phyloP scores from a whole-genome alignment of 2,113 vertebrate genomes.

The Motacilla tschutschensis region DNA sequence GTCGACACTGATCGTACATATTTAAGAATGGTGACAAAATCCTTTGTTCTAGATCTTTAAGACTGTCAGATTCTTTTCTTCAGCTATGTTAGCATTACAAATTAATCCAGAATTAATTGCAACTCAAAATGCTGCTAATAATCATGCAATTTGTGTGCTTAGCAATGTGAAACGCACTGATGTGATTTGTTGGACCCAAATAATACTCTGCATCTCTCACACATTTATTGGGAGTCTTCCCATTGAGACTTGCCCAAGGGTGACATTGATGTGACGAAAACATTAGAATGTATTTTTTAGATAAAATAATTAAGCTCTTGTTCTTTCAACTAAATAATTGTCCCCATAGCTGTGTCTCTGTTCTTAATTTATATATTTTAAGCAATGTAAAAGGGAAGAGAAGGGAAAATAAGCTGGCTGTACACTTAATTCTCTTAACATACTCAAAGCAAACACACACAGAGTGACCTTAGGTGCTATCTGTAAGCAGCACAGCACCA shows the following conservation, averaged over 20 bases:
- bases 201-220: neutral
- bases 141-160: neutral
- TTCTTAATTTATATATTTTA: neutral
- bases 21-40: neutral
- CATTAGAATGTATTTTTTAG: neutral
- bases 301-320: neutral
- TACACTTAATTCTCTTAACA: neutral
- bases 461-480: conserved; percentile 24
- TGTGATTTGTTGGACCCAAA: neutral
- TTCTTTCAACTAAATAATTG: neutral
- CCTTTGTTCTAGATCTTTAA: neutral
- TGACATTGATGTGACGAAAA: neutral
- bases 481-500: neutral
- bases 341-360: neutral
- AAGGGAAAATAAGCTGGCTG: neutral
- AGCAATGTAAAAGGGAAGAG: neutral
- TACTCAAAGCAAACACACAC: neutral
- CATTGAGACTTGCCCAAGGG: neutral
- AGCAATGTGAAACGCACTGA: neutral
- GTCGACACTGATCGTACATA: neutral
- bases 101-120: neutral
- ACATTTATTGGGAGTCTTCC: neutral
- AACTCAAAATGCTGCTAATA: neutral
- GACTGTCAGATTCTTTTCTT: neutral
- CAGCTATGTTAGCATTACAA: neutral